These are phyloP conservation scores for Metacarcinus magister DNA, from an alignment of 2,888 invertebrate species.

Conservation along the genomic window DNA sequence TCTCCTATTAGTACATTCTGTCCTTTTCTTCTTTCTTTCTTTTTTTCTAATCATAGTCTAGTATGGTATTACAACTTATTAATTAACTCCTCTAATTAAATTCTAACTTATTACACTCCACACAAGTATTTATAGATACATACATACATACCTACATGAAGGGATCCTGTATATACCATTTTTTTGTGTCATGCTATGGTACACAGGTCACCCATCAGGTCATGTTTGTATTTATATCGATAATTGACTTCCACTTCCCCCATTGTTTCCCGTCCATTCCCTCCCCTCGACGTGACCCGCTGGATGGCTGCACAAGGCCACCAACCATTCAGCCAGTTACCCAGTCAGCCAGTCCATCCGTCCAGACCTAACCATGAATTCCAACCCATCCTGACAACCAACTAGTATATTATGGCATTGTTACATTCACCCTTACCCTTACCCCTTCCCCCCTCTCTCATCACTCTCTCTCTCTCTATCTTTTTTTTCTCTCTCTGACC, in stretches of 20 bases:
- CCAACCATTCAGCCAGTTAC: neutral
- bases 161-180: neutral
- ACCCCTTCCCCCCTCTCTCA: neutral
- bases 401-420: neutral
- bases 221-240: neutral
- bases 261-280: neutral
- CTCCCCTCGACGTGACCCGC: neutral
- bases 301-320: neutral
- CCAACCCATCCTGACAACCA: no score
- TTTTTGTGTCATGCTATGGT: neutral
- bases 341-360: neutral
- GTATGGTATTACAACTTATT: no score
- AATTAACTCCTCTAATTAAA: no score
- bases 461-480: neutral
- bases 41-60: no score
- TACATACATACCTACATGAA: neutral
- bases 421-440: neutral
- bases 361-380: no score
- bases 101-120: no score
- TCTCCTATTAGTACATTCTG: no score
- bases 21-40: no score
- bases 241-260: neutral
- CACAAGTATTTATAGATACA: no score
- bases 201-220: neutral
- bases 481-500: neutral